Evolutionary conservation across 2,113 vertebrate species (phyloP), one percentile per base, ranked within the genome.

Genomic region (Pelvicachromis taeniatus): DNA sequence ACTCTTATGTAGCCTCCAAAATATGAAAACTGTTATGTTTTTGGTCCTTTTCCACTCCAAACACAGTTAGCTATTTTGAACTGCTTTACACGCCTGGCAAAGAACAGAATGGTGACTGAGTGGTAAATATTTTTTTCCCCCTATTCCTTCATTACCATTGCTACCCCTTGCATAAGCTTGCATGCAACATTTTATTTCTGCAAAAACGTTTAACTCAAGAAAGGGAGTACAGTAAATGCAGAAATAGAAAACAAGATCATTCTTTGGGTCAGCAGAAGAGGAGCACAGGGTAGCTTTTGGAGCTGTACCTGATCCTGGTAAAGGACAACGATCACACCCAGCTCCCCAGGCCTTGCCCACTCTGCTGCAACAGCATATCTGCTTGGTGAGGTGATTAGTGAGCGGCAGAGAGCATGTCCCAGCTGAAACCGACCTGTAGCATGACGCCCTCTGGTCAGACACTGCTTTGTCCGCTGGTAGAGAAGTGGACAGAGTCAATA

Each of bases 401-500:
- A 96, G 93, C 1, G 96, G 95, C 81, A 96, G 91, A 8, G 95
- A 92, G 81, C 94, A 94, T 12, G 90, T 35, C 16, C 78, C 83
- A 0, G 77, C 80, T 9, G 92, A 94, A 40, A 93, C 12, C 0
- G 94, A 96, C 2, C 96, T 87, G 88, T 96, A 97, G 91, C 96
- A 97, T 7, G 96, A 89, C 0, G 95, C 97, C 93, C 94, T 97
- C 83, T 96, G 96, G 94, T 96, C 95, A 0, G 98, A 99, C 85
- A 99, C 95, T 0, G 98, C 98, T 82, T 97, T 99, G 95, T 98
- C 98, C 89, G 98, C 98, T 99, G 88, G 11, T n/a, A 17, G 61
- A 81, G 81, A 63, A 78, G 63, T 77, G 1, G 7, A 61, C 4
- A 59, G 2, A 29, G 38, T 58, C 10, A 13, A 73, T 16, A 52